phyloP scores from a whole-genome alignment of 2,888 invertebrate species.

The Xylota sylvarum region DNA sequence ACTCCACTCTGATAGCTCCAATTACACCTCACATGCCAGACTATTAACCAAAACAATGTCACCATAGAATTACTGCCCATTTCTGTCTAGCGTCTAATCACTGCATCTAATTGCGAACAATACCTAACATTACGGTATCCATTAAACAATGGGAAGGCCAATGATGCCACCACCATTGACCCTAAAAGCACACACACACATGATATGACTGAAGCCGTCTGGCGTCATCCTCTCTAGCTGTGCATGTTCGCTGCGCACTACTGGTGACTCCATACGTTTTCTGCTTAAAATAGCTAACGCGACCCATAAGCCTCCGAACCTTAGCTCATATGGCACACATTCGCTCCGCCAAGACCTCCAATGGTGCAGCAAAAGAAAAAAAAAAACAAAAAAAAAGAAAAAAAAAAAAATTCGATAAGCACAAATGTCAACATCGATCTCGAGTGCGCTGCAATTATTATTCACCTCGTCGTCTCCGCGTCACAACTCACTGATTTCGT shows the following conservation, averaged over 20 bases:
- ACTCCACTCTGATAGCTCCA: constrained; percentile 14
- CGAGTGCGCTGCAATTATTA: constrained; percentile 69
- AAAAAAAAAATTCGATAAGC: constrained; percentile 15
- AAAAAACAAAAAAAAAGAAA: constrained; percentile 11
- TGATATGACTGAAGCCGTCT: neutral
- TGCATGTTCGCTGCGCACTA: no score
- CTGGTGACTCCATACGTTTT: constrained; percentile 13
- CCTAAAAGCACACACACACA: constrained; percentile 31
- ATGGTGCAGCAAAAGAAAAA: constrained; percentile 35
- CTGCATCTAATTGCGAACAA: constrained; percentile 18
- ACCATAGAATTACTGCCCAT: constrained; percentile 20
- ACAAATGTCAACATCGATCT: constrained; percentile 71
- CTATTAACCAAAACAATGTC: constrained; percentile 9
- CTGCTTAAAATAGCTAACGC: constrained; percentile 52
- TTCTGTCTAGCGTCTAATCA: constrained; percentile 11
- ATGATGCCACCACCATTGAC: constrained; percentile 41
- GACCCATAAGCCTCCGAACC: constrained; percentile 67
- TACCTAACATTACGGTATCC: constrained; percentile 18
- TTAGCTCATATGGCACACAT: constrained; percentile 47
- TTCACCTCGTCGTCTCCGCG: constrained; percentile 68
- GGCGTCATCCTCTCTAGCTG: constrained; percentile 24
- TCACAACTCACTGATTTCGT: constrained; percentile 69
- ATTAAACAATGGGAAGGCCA: constrained; percentile 38
- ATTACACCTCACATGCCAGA: neutral
- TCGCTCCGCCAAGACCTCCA: constrained; percentile 61